A percentile compares a stretch with the other conserved stretches of the same genome.
phyloP scores from a whole-genome alignment of 1,140 invertebrate species.

The Drosophila ercepeae region DNA sequence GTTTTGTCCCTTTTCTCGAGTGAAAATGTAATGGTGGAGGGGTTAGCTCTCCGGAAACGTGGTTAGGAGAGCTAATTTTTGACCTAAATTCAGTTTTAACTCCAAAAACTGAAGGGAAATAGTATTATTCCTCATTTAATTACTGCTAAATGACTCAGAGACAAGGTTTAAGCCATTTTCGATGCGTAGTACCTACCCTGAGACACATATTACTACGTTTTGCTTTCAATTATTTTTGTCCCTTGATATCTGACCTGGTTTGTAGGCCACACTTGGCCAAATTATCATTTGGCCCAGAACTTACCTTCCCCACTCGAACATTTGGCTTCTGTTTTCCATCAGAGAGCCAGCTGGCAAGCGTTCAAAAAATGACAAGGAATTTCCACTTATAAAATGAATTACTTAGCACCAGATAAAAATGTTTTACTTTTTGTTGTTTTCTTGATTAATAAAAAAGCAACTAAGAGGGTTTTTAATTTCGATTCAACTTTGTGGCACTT shows the following conservation, averaged over 20 bases:
- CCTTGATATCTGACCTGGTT: neutral
- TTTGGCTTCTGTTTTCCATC: constrained; percentile 8
- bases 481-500: constrained; percentile 24
- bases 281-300: constrained; percentile 42
- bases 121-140: neutral
- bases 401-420: constrained; percentile 34
- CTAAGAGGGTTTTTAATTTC: constrained; percentile 33
- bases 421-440: neutral
- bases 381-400: constrained; percentile 63
- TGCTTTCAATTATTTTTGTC: neutral
- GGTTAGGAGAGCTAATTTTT: neutral
- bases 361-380: constrained; percentile 44
- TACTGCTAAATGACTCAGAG: constrained; percentile 14
- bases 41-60: too few species aligned
- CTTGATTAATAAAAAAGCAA: constrained; percentile 9
- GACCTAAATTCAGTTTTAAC: too few species aligned
- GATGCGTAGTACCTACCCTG: constrained; percentile 6
- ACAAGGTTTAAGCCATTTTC: neutral
- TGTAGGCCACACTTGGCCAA: constrained; percentile 4
- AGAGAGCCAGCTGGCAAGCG: constrained; percentile 54
- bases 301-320: constrained; percentile 63
- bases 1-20: too few species aligned
- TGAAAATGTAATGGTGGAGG: too few species aligned
- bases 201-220: too few species aligned
- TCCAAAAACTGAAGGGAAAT: too few species aligned